Base-by-base conservation (phyloP, 2,888 invertebrate genomes). In the Panzeria rudis region DNA sequence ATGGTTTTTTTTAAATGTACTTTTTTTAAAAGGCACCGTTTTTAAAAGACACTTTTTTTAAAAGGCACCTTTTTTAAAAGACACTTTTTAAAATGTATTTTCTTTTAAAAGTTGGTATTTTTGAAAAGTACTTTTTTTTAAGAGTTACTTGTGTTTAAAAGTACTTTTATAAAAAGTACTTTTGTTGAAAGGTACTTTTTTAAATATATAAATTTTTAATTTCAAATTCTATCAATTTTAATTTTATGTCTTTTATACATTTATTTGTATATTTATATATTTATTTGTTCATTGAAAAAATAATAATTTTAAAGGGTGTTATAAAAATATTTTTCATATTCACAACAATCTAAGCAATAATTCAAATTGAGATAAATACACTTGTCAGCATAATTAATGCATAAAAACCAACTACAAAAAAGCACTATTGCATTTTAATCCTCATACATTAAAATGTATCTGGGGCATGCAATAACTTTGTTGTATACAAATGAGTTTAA, bases 401-500 rank as follows among this genome's bases (percentile, higher is more conserved):
- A 72, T 23, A 29, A 2, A 29, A 29, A 52, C 38, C 38, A 64
- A 52, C 38, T 6, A 29, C 44, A 6, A n/a, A n/a, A n/a, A n/a
- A n/a, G n/a, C n/a, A n/a, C n/a, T 44, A 59, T 59, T 68, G n/a
- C n/a, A n/a, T n/a, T 38, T 38, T n/a, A 47, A 50, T 47, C 47
- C 35, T 29, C n/a, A 62, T 41, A 20, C 54, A 44, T 38, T 15
- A 68, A 61, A 61, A 54, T 4, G 29, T 29, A 75, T 75, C 64
- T 84, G 84, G 79, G 84, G 79, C 79, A 75, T 84, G 50, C 47
- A 64, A 71, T 71, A 79, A 64, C 47, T 54, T 68, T 79, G 62
- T 29, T 6, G 56, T 66, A 50, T 66, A 83, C 62, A 80, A 84
- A 84, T 84, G 80, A 80, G 75, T 64, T 78, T 41, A 56, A 62